Conservation (phyloP, 1,140 invertebrate species). For the Achatina immaculata region DNA sequence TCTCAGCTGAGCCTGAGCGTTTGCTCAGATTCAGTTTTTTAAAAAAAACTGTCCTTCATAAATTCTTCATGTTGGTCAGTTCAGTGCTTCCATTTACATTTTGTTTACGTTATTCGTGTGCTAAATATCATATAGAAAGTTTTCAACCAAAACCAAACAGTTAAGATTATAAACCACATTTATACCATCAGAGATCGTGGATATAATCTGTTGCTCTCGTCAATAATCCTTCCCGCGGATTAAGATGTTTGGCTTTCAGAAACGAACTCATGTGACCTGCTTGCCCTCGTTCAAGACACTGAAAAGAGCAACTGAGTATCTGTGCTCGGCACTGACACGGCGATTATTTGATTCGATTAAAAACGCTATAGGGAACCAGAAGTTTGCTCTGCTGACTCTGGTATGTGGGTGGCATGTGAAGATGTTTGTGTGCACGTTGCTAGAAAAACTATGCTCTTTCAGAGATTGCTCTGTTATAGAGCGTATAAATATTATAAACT, state of each 20-base stretch:
- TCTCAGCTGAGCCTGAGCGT: too few species aligned
- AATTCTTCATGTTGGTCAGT: too few species aligned
- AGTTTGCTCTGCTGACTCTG: not conserved
- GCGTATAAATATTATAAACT: too few species aligned
- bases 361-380: not conserved
- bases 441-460: not conserved
- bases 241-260: conserved; percentile 6
- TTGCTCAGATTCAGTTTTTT: too few species aligned
- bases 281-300: not conserved
- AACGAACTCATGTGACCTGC: not conserved
- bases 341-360: not conserved
- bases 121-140: too few species aligned
- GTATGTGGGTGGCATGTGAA: not conserved
- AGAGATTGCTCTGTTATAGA: too few species aligned
- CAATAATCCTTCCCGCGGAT: not conserved
- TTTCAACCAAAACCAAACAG: too few species aligned
- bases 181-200: not conserved
- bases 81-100: too few species aligned
- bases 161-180: too few species aligned
- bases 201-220: not conserved
- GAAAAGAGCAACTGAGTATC: not conserved
- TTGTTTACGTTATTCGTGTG: too few species aligned
- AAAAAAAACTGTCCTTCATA: too few species aligned
- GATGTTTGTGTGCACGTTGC: not conserved
- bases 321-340: not conserved